Evolutionary conservation across 2,888 invertebrate species (phyloP), one percentile per base, ranked within the genome.

Genomic region (Aphodius sticticus): DNA sequence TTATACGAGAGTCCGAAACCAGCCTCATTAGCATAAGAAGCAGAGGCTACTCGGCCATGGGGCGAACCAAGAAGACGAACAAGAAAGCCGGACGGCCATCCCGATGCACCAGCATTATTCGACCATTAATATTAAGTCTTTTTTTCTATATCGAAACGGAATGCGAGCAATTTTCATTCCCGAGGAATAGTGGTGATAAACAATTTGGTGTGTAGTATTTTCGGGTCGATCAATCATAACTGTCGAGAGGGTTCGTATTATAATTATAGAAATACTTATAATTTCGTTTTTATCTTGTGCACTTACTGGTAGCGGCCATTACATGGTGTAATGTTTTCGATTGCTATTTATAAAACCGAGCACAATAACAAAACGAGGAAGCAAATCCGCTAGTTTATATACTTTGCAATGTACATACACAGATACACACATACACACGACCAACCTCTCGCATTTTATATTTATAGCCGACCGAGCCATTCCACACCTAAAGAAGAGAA

Each of bases 11-110:
- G 82, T 82, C 82, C 82, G 82, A 83, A 82, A 82, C 82, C 82
- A 82, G 82, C 81, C 84, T 83, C 81, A 84, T 84, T 84, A 83
- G 82, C 84, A 84, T 84, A 83, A 80, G 82, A 83, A 82, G 80
- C 84, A 82, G 82, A 81, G 81, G 80, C 82, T 80, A 81, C 69
- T 70, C 77, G 77, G 74, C 71, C 71, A 71, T 26, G 26, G 36
- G 74, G 35, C 74, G 74, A 35, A 16, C 26, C n/a, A 74, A 74
- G 37, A 74, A 35, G 35, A 16, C 36, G n/a, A 26, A n/a, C 74
- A n/a, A 74, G 35, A 74, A 74, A 36, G n/a, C 74, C 74, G 37
- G 35, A 74, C 37, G 53, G 53, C 37, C 74, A 35, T 74, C 74
- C 26, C 79, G 77, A 79, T 79, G 77, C 79, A 79, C 79, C 77